Conservation (phyloP, 1,140 invertebrate species). For the Apis mellifera region Amel_HAv3.1 CM009937.2:6895001-6895500, state of each 20-base stretch:
- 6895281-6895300: background rate
- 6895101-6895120: background rate
- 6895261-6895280: background rate
- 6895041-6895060: background rate
- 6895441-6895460: background rate
- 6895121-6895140: background rate
- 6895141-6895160: conserved; percentile 1
- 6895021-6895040: background rate
- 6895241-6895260: background rate
- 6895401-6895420: background rate
- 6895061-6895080: conserved; percentile 3
- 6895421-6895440: background rate
- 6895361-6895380: conserved; percentile 11
- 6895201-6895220: background rate
- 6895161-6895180: conserved; percentile 29
- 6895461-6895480: background rate
- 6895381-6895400: conserved; percentile 28
- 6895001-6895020: background rate
- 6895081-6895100: background rate
- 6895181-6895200: conserved; percentile 22
- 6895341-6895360: conserved; percentile 9
- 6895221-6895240: background rate
- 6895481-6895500: conserved; percentile 6
- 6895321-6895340: background rate
- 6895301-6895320: background rate